Conservation (phyloP, 2,797 vertebrate species). For the Dallia pectoralis region DNA sequence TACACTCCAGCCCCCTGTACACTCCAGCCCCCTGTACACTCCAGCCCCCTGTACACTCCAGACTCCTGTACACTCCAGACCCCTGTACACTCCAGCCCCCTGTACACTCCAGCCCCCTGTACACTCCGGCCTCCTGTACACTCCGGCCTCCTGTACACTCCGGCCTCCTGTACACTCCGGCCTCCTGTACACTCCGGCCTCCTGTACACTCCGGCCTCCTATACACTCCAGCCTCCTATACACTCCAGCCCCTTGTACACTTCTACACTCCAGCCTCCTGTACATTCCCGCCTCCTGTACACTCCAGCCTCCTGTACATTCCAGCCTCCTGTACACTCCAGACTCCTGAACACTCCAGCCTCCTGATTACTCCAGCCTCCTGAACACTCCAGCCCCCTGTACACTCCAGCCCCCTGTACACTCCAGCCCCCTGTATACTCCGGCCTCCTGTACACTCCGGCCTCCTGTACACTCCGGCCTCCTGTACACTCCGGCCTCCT, state of each 20-base stretch:
- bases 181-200: too few species aligned
- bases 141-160: too few species aligned
- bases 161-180: too few species aligned
- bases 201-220: too few species aligned
- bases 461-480: conserved; percentile 11
- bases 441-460: conserved; percentile 10
- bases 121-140: too few species aligned
- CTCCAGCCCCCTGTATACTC: conserved; percentile 13
- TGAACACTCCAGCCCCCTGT: conserved; percentile 10
- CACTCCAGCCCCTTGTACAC: conserved; percentile 15
- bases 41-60: too few species aligned
- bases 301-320: conserved; percentile 13
- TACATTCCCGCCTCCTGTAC: conserved; percentile 8
- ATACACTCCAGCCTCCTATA: not conserved
- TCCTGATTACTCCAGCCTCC: too few species aligned
- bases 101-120: too few species aligned
- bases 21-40: too few species aligned
- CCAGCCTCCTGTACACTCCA: conserved; percentile 9
- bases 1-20: too few species aligned
- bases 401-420: conserved; percentile 11
- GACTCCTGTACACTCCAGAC: too few species aligned
- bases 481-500: conserved; percentile 15
- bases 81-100: too few species aligned
- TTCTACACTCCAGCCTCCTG: conserved; percentile 9
- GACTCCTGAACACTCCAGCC: conserved; percentile 11